Evolutionary conservation across 2,797 vertebrate species (phyloP), one percentile per base, ranked within the genome.

Genomic region (Chrysocyon brachyurus): DNA sequence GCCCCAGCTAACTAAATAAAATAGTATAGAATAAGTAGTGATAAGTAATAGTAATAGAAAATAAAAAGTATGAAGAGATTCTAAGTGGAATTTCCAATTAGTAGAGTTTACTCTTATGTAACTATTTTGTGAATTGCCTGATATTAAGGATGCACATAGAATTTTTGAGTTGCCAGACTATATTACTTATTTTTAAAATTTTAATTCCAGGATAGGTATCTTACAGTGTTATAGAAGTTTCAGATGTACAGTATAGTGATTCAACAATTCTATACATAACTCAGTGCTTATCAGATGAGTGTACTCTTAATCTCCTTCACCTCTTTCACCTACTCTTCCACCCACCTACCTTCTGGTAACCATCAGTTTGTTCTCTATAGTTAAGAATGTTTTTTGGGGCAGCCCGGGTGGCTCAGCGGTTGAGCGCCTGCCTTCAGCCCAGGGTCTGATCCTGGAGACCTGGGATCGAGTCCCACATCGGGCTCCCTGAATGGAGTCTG

Each of bases 91-190:
- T 28, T 88, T 91, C 40, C 15, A 66, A 36, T 28, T 75, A 16
- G 7, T 61, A 85, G 19, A 89, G 89, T 91, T 92, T 88, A 61
- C 10, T 93, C 40, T 88, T 87, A 66, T 72, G 61, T 59, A 75
- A 91, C 87, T 94, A 70, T 91, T 94, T 94, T 90, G 5, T 77
- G 93, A 97, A 89, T 93, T 72, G 46, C 78, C 46, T 78, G 11
- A 28, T 77, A 64, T 40, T 40, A 16, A 78, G 40, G 6, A 12
- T 70, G 8, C 26, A 94, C 54, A 11, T 90, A 78, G 36, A 72
- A 70, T 88, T 31, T 95, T 84, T 93, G 33, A 96, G 52, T 91
- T 78, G 22, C 36, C 63, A 95, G 22, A 52, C 81, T 89, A 87
- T 40, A 31, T 81, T 70, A 82, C 21, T 36, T 70, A 19, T 61